phyloP scores from a whole-genome alignment of 2,113 vertebrate species.

The Triplophysa siluroides region DNA sequence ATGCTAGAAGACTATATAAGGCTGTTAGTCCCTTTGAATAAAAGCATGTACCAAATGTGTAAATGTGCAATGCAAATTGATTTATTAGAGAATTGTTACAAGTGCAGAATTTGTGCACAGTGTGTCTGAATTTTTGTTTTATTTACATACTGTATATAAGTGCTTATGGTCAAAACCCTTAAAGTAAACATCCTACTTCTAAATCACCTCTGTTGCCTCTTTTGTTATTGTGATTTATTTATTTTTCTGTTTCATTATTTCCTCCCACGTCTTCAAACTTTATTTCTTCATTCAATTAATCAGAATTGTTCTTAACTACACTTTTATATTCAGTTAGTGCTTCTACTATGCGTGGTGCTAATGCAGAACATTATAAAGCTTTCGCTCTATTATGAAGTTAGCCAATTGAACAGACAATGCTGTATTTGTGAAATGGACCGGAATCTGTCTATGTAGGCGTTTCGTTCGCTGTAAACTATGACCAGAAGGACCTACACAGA shows the following conservation, averaged over 20 bases:
- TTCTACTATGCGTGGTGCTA: background rate
- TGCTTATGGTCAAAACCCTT: background rate
- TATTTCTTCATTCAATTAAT: background rate
- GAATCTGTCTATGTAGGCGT: conserved; percentile 10
- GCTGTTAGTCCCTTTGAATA: too few relatives aligned
- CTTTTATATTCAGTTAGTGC: background rate
- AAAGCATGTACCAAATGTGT: too few relatives aligned
- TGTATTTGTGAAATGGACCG: background rate
- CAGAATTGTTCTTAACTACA: background rate
- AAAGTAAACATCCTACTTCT: background rate
- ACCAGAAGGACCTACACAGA: background rate
- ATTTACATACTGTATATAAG: conserved; percentile 6
- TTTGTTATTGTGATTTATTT: background rate
- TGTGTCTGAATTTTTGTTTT: background rate
- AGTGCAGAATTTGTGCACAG: background rate
- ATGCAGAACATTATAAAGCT: background rate
- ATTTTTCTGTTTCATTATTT: background rate
- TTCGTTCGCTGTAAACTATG: background rate
- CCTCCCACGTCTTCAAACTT: background rate
- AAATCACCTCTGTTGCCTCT: background rate
- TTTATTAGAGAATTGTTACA: too few relatives aligned
- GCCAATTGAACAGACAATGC: background rate
- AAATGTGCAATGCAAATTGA: too few relatives aligned
- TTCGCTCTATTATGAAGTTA: background rate
- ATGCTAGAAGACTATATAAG: too few relatives aligned